Conservation (phyloP, 2,113 vertebrate species). For the Urocitellus parryii region DNA sequence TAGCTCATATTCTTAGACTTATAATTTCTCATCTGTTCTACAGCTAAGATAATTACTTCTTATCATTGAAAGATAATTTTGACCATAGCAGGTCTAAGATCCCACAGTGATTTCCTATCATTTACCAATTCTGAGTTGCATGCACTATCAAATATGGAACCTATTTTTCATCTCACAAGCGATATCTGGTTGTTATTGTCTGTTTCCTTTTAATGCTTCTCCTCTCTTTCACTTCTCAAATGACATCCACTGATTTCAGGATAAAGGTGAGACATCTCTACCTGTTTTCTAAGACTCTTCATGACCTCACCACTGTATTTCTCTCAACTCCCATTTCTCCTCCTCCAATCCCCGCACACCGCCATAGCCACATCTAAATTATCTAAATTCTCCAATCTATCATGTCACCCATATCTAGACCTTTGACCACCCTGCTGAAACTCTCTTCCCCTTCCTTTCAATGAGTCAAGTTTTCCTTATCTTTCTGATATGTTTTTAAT, state of each 20-base stretch:
- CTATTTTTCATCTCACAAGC: neutral
- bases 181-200: neutral
- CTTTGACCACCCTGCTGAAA: neutral
- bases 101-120: neutral
- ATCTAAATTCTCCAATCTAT: neutral
- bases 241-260: neutral
- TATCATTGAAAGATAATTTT: conserved; percentile 4
- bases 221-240: neutral
- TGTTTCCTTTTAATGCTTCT: neutral
- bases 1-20: neutral
- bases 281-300: neutral
- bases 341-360: neutral
- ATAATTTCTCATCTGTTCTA: neutral
- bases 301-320: neutral
- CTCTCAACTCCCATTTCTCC: neutral
- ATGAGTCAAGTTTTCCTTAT: neutral
- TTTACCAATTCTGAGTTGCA: neutral
- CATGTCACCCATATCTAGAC: neutral
- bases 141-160: neutral
- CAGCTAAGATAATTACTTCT: neutral
- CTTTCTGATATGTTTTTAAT: neutral
- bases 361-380: neutral
- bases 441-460: neutral
- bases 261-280: neutral
- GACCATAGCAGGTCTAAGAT: neutral